phyloP scores from a whole-genome alignment of 1,140 invertebrate species.

The Caenorhabditis latens region DNA sequence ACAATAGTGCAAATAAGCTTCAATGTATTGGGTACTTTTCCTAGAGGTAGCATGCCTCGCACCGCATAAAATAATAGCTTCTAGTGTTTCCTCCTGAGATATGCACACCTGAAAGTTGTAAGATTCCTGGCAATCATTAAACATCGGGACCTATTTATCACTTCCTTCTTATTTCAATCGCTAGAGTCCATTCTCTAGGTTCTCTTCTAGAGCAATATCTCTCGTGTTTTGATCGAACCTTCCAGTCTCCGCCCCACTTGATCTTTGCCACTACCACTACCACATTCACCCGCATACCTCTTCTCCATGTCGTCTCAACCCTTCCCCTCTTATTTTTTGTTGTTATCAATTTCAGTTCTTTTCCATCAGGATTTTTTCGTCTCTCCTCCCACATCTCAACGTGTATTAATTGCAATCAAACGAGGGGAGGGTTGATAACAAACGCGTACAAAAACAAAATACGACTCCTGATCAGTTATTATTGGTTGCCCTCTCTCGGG shows the following conservation, averaged over 20 bases:
- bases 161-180: no score
- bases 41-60: no score
- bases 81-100: no score
- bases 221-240: conserved; percentile 1
- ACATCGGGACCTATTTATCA: no score
- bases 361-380: conserved; percentile 13
- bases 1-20: not conserved
- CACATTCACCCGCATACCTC: not conserved
- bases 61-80: no score
- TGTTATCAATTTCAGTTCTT: conserved; percentile 45
- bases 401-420: conserved; percentile 14
- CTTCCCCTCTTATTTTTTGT: not conserved
- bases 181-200: not conserved
- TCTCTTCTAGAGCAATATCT: not conserved
- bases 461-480: conserved; percentile 39
- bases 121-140: no score
- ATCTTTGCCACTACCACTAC: conserved; percentile 18
- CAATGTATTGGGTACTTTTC: no score
- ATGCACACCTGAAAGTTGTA: no score
- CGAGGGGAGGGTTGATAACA: conserved; percentile 12
- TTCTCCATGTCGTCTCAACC: not conserved
- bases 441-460: conserved; percentile 34
- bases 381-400: not conserved
- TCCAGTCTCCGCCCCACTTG: not conserved
- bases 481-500: conserved; percentile 11